Evolutionary conservation across 1,140 invertebrate genomes (phyloP), one percentile per base, ranked within the genome.

Genomic region (Atta texana): DNA sequence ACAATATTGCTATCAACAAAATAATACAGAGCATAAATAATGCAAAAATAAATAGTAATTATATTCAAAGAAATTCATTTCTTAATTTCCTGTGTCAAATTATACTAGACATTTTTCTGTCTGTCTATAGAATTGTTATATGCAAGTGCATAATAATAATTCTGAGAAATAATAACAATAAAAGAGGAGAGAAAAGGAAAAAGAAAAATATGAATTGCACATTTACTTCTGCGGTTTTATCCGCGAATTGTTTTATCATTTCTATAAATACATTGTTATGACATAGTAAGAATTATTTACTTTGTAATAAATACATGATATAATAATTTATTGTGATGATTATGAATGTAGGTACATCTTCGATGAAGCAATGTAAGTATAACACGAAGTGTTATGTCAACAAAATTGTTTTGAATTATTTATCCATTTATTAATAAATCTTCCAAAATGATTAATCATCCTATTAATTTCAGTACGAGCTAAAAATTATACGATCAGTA

Each of bases 161-260:
- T 16, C 34, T 1, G 8, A 44, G 2, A 3, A 34, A 34, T 34
- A 34, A 34, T 7, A 57, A 59, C n/a, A 44, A 59, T 10, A 6
- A 49, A 0, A 12, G 18, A 8, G 55, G 55, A 49, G 6, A 31
- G 4, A 18, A 31, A 4, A 51, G 28, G 10, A 57, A 51, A 21
- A n/a, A 18, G 28, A 57, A 71, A 71, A 18, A 55, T 64, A 5
- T 10, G n/a, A 71, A 81, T 57, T 57, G 16, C 10, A 57, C 3
- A 6, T n/a, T 81, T 81, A 71, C 53, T 81, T 6, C 10, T 55
- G n/a, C 16, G 53, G 55, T 24, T 71, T 71, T 14, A 66, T 78
- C 28, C 24, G 24, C 31, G 16, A 31, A 39, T 55, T 2, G 1
- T 61, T 77, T 49, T 39, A 31, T 64, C 24, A 80, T 10, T 44